These are phyloP conservation scores for Eclectus roratus DNA, from an alignment of 2,113 vertebrate species.

Conservation along the genomic window DNA sequence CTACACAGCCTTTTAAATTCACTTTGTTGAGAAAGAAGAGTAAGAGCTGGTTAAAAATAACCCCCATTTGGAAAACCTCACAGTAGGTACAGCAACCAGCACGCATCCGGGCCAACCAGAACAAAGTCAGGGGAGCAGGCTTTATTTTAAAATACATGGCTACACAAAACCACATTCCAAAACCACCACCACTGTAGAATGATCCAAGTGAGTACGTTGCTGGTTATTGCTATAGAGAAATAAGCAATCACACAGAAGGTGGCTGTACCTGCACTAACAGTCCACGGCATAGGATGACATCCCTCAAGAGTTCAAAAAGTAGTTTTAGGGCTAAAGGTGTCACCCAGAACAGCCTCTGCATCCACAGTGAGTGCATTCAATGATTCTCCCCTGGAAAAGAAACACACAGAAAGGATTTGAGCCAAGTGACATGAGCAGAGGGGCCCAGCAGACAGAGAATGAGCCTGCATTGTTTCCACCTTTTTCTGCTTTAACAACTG, in stretches of 20 bases:
- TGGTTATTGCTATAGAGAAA: background rate
- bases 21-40: background rate
- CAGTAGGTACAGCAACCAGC: background rate
- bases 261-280: background rate
- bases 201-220: background rate
- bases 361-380: constrained; percentile 97
- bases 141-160: constrained; percentile 64
- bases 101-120: background rate
- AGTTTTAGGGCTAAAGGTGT: background rate
- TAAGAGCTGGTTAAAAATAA: background rate
- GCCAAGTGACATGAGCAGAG: rapidly evolving
- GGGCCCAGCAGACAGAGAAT: background rate
- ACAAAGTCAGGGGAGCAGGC: background rate
- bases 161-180: constrained; percentile 16
- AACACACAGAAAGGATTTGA: background rate
- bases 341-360: constrained; percentile 96
- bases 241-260: background rate
- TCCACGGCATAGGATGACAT: background rate
- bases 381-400: constrained; percentile 90
- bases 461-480: too few relatives aligned
- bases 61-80: background rate
- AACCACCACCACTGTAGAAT: background rate
- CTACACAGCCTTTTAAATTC: background rate
- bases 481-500: background rate
- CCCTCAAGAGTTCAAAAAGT: background rate